A percentile compares a stretch with the other conserved stretches of the same genome.
Evolutionary conservation across 2,888 invertebrate genomes (phyloP).

Genomic region (Lumbricus terrestris): DNA sequence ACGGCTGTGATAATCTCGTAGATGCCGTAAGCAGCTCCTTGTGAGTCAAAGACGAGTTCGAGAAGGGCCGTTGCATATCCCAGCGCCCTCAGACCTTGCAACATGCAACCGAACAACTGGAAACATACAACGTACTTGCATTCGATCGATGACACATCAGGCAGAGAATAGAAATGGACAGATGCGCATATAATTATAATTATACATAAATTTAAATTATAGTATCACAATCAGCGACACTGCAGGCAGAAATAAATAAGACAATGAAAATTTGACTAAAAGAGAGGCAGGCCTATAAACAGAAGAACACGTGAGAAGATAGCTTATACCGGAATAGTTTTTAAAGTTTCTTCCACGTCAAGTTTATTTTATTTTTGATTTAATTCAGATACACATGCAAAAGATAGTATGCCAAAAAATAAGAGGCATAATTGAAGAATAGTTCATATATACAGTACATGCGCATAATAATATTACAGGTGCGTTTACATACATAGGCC

Average conservation of each 20-base stretch:
- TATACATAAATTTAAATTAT: too few species aligned
- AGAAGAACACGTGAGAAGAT: not conserved
- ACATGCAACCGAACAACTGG: constrained; percentile 59
- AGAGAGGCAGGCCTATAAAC: not conserved
- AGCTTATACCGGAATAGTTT: too few species aligned
- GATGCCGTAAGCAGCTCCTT: constrained; percentile 71
- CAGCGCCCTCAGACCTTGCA: constrained; percentile 63
- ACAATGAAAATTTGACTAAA: not conserved
- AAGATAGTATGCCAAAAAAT: too few species aligned
- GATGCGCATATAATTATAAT: too few species aligned
- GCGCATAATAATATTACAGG: too few species aligned
- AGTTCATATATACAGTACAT: too few species aligned
- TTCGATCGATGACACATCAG: not conserved
- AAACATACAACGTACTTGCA: constrained; percentile 12
- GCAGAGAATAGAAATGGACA: not conserved
- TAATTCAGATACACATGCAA: too few species aligned
- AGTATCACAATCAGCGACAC: not conserved
- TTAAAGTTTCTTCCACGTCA: too few species aligned
- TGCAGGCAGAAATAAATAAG: not conserved
- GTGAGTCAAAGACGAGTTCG: constrained; percentile 76
- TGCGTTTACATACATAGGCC: too few species aligned
- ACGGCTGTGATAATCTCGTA: constrained; percentile 59
- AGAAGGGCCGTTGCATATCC: constrained; percentile 80
- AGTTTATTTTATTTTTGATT: too few species aligned
- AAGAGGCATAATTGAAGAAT: too few species aligned